These are phyloP conservation scores for Arvicanthis niloticus DNA, from an alignment of 2,113 vertebrate species.

Conservation along the genomic window DNA sequence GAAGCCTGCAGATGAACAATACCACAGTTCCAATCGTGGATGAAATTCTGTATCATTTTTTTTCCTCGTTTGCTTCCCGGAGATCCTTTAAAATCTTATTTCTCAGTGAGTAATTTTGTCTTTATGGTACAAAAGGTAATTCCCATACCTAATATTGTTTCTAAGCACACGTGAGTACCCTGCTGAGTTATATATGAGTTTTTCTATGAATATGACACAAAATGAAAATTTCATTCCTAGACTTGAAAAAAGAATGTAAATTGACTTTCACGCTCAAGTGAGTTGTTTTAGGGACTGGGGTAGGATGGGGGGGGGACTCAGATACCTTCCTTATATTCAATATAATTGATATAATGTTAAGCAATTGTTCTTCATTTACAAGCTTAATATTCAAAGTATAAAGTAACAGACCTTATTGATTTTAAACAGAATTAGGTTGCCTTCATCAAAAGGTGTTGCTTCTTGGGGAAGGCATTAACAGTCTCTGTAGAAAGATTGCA, in stretches of 20 bases:
- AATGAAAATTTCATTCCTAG: slow-evolving; percentile 87
- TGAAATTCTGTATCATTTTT: slow-evolving; percentile 77
- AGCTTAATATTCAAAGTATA: slow-evolving; percentile 69
- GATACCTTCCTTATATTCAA: slow-evolving; percentile 78
- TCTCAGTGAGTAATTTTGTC: slow-evolving; percentile 87
- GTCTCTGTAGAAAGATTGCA: neutral
- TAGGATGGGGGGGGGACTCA: slow-evolving; percentile 73
- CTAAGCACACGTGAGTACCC: slow-evolving; percentile 86
- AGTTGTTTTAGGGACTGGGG: slow-evolving; percentile 77
- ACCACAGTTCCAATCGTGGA: slow-evolving; percentile 70
- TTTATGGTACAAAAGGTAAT: slow-evolving; percentile 88
- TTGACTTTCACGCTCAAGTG: slow-evolving; percentile 86
- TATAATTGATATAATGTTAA: slow-evolving; percentile 80
- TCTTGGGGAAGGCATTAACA: slow-evolving; percentile 37
- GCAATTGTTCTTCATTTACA: slow-evolving; percentile 75
- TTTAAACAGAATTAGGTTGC: slow-evolving; percentile 69
- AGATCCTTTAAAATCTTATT: slow-evolving; percentile 85
- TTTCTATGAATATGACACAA: slow-evolving; percentile 86
- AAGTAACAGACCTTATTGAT: slow-evolving; percentile 64
- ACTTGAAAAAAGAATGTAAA: slow-evolving; percentile 86
- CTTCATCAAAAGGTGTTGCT: slow-evolving; percentile 37
- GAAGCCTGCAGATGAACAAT: slow-evolving; percentile 73
- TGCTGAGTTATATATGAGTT: slow-evolving; percentile 88
- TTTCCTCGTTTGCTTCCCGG: slow-evolving; percentile 78
- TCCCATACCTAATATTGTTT: slow-evolving; percentile 90